Percentiles rank a stretch among this genome's conserved stretches.
Evolutionary conservation across 1,140 invertebrate genomes (phyloP).

Genomic region (Caenorhabditis latens): DNA sequence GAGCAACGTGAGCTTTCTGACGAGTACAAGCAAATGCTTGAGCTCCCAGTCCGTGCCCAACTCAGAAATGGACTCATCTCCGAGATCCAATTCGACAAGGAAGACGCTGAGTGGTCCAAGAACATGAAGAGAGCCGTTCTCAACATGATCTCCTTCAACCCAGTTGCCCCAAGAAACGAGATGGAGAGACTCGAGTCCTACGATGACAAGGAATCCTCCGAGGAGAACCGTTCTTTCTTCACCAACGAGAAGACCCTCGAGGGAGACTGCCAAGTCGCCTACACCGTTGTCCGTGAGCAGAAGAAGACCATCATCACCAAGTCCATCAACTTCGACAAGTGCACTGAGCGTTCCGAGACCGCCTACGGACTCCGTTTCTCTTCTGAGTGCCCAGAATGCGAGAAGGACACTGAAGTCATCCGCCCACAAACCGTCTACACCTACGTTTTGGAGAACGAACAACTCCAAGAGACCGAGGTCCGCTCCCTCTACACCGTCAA

Average conservation of each 20-base stretch:
- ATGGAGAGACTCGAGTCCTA: constrained; percentile 24
- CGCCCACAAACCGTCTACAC: constrained; percentile 52
- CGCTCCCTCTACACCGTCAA: constrained; percentile 57
- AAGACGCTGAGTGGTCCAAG: constrained; percentile 59
- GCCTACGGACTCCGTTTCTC: constrained; percentile 66
- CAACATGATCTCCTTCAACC: constrained; percentile 64
- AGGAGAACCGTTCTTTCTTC: constrained; percentile 41
- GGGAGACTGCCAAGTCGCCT: constrained; percentile 63
- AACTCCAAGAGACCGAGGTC: constrained; percentile 41
- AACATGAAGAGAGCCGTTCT: constrained; percentile 66
- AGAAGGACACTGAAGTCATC: constrained; percentile 29
- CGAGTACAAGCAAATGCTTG: constrained; percentile 60
- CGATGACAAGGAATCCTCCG: background rate
- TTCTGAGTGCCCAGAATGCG: constrained; percentile 41
- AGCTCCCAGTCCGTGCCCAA: constrained; percentile 56
- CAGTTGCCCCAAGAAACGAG: constrained; percentile 38
- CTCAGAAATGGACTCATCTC: constrained; percentile 61
- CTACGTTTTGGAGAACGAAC: constrained; percentile 57
- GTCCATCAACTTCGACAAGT: constrained; percentile 73
- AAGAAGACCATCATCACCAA: constrained; percentile 70
- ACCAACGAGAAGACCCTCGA: constrained; percentile 61
- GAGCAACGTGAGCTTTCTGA: constrained; percentile 55
- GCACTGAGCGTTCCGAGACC: constrained; percentile 68
- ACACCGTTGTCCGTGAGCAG: constrained; percentile 56
- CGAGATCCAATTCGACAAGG: constrained; percentile 59